These are phyloP conservation scores for Chaunax sp. DNA, from an alignment of 2,797 vertebrate species.

Conservation along the genomic window DNA sequence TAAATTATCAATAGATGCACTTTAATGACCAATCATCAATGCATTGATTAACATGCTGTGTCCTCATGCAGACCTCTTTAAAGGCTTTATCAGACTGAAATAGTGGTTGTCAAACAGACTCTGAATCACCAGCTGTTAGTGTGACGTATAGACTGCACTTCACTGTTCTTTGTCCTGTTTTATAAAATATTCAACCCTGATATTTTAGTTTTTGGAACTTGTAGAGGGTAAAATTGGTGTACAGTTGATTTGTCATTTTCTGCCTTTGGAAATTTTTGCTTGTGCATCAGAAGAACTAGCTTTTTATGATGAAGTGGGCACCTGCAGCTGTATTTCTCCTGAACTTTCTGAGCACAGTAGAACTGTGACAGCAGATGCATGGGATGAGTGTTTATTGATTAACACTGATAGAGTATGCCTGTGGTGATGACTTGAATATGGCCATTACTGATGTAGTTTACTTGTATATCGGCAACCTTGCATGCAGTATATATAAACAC, in stretches of 20 bases:
- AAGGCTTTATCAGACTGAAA: conserved; percentile 1
- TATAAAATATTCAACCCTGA: not conserved
- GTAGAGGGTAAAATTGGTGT: no score
- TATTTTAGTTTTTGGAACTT: no score
- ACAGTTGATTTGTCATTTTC: conserved; percentile 30
- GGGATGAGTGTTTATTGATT: no score
- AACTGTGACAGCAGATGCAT: not conserved
- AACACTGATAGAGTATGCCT: no score
- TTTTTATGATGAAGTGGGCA: conserved; percentile 15
- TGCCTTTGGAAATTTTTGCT: conserved; percentile 18
- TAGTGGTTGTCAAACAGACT: not conserved
- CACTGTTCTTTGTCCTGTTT: not conserved
- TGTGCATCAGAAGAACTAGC: conserved; percentile 25
- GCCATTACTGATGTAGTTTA: no score
- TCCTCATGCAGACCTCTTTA: not conserved
- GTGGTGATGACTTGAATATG: not conserved
- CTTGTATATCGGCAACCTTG: not conserved
- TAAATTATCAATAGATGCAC: not conserved
- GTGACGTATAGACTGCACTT: not conserved
- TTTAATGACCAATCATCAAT: conserved; percentile 4
- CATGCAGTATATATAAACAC: not conserved
- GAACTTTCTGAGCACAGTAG: not conserved
- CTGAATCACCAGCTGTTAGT: conserved; percentile 1
- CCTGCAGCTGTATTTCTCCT: conserved; percentile 27
- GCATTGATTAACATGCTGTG: not conserved